Evolutionary conservation across 2,797 vertebrate species (phyloP).

Genomic region (Chelidonichthys spinosus): DNA sequence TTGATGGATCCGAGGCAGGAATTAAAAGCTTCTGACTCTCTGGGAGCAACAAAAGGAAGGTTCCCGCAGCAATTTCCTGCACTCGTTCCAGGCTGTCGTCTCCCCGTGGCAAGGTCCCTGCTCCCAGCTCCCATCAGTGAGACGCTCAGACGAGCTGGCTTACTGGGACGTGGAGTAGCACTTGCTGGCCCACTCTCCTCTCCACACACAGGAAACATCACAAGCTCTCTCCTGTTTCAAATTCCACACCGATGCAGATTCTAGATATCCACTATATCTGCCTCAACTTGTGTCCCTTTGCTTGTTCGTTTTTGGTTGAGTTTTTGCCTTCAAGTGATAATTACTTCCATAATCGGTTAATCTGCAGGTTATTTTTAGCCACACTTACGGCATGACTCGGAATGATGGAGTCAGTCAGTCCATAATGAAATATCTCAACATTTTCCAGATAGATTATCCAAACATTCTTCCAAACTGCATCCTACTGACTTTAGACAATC

Average conservation of each 20-base stretch:
- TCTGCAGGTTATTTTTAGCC: slow-evolving; percentile 10
- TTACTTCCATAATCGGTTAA: not conserved
- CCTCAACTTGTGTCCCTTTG: not conserved
- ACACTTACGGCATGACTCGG: not conserved
- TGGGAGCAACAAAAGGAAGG: slow-evolving; percentile 6
- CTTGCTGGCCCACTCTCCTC: slow-evolving; percentile 23
- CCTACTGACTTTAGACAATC: not conserved
- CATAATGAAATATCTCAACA: not conserved
- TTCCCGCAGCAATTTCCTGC: slow-evolving; percentile 39
- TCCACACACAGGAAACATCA: not conserved
- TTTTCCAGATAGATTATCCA: not conserved
- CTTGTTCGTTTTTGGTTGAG: not conserved
- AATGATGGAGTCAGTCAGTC: not conserved
- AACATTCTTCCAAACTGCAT: not conserved
- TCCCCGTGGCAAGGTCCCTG: slow-evolving; percentile 38
- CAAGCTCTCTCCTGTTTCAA: slow-evolving; percentile 26
- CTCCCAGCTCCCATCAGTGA: slow-evolving; percentile 37
- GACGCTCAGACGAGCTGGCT: slow-evolving; percentile 26
- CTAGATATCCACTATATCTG: not conserved
- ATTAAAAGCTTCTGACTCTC: slow-evolving; percentile 16
- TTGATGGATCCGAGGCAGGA: slow-evolving; percentile 12
- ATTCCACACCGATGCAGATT: slow-evolving; percentile 5
- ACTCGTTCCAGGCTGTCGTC: slow-evolving; percentile 5
- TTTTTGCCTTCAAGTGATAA: not conserved
- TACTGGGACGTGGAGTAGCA: slow-evolving; percentile 47